phyloP scores from a whole-genome alignment of 2,888 invertebrate genomes.

The Heliothis peltigera region DNA sequence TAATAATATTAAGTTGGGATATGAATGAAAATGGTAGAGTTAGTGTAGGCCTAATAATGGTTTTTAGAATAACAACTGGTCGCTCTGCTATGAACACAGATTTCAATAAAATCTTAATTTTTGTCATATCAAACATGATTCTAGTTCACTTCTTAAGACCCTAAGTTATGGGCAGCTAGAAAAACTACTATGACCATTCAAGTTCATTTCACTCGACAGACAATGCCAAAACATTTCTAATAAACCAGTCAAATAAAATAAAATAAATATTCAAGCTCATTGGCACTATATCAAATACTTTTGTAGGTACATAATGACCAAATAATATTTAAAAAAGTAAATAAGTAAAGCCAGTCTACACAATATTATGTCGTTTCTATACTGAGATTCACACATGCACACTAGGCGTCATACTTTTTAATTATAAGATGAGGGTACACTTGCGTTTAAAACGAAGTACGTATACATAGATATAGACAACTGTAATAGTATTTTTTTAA shows the following conservation, averaged over 20 bases:
- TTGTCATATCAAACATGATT: no score
- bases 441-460: slow-evolving; percentile 26
- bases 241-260: slow-evolving; percentile 15
- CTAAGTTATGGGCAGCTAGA: no score
- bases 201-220: not conserved
- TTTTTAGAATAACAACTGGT: no score
- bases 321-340: slow-evolving; percentile 10
- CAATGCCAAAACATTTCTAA: slow-evolving; percentile 16
- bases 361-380: slow-evolving; percentile 15
- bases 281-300: slow-evolving; percentile 45
- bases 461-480: no score
- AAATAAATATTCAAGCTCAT: slow-evolving; percentile 28
- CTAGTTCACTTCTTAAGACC: no score
- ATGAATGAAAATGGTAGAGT: no score
- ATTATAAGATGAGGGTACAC: slow-evolving; percentile 31
- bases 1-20: no score
- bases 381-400: slow-evolving; percentile 55
- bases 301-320: slow-evolving; percentile 13
- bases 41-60: no score
- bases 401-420: slow-evolving; percentile 31
- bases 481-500: no score
- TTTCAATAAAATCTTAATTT: no score
- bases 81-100: no score
- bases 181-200: not conserved
- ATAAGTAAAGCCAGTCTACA: slow-evolving; percentile 32